These are phyloP conservation scores for Silurus asotus DNA, from an alignment of 2,113 vertebrate species.

Conservation along the genomic window DNA sequence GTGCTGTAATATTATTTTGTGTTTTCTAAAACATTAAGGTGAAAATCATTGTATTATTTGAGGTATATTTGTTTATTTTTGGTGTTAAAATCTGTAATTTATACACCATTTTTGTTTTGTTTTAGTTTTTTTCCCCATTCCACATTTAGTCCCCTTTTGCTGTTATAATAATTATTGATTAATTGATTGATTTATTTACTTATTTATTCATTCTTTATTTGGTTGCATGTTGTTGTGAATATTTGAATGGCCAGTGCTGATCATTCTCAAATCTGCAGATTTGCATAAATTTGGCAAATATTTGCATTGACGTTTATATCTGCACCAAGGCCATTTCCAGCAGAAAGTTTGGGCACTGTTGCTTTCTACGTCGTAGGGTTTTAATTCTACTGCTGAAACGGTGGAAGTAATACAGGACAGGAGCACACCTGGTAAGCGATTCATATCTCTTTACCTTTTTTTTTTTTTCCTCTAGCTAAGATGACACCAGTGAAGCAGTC, in stretches of 20 bases:
- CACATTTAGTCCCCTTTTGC: no score
- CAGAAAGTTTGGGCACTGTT: not conserved
- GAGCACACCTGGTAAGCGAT: not conserved
- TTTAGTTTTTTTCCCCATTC: no score
- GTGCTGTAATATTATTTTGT: no score
- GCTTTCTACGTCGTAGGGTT: not conserved
- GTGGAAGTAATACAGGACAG: not conserved
- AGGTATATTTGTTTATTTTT: not conserved
- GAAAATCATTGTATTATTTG: not conserved
- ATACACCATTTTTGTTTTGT: not conserved
- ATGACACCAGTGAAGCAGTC: conserved; percentile 85
- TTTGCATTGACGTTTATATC: not conserved
- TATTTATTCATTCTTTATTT: not conserved
- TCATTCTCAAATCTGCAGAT: not conserved
- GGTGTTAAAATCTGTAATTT: not conserved
- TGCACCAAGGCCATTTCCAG: not conserved
- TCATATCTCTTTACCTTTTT: not conserved
- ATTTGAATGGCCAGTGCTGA: not conserved
- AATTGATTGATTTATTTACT: no score
- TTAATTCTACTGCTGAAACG: not conserved
- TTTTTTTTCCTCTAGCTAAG: conserved; percentile 73
- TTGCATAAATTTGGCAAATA: not conserved
- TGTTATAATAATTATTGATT: no score
- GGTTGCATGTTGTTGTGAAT: not conserved
- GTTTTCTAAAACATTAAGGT: no score